Conservation (phyloP, 2,888 invertebrate species). For the Hypolimnas misippus region DNA sequence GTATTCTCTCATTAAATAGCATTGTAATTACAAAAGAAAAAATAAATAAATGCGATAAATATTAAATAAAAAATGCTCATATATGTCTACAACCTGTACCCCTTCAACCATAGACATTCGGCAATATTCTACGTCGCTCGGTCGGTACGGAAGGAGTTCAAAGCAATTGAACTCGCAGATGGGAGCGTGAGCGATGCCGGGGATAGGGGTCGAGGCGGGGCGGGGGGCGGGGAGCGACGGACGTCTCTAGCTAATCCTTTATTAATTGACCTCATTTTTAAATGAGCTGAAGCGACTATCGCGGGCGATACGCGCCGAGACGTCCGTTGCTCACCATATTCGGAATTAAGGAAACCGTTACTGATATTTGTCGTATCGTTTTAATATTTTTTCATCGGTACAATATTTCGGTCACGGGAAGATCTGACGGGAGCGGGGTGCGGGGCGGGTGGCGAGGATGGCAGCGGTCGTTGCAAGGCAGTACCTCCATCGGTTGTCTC, state of each 20-base stretch:
- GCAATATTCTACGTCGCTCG: slow-evolving; percentile 72
- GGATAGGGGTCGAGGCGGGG: slow-evolving; percentile 48
- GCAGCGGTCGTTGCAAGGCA: slow-evolving; percentile 80
- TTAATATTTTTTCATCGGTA: slow-evolving; percentile 1
- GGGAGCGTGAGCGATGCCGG: slow-evolving; percentile 43
- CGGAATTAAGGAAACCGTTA: slow-evolving; percentile 50
- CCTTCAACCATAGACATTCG: slow-evolving; percentile 80
- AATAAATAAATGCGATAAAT: slow-evolving; percentile 82
- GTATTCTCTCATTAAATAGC: slow-evolving; percentile 69
- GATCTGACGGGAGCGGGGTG: not conserved
- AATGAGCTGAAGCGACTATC: slow-evolving; percentile 61
- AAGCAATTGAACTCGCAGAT: slow-evolving; percentile 73
- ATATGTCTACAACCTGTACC: slow-evolving; percentile 82
- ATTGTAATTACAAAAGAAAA: slow-evolving; percentile 65
- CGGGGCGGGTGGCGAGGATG: slow-evolving; percentile 49
- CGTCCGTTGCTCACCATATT: slow-evolving; percentile 61
- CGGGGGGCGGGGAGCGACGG: slow-evolving; percentile 56
- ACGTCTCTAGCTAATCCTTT: slow-evolving; percentile 75
- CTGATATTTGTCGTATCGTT: slow-evolving; percentile 46
- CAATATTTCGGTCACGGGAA: not conserved
- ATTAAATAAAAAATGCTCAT: slow-evolving; percentile 71
- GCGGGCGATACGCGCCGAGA: slow-evolving; percentile 55
- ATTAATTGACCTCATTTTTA: slow-evolving; percentile 79
- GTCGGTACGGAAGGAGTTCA: slow-evolving; percentile 64
- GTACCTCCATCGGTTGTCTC: slow-evolving; percentile 98